These are phyloP conservation scores for Argya squamiceps DNA, from an alignment of 2,797 vertebrate species.

Conservation along the genomic window DNA sequence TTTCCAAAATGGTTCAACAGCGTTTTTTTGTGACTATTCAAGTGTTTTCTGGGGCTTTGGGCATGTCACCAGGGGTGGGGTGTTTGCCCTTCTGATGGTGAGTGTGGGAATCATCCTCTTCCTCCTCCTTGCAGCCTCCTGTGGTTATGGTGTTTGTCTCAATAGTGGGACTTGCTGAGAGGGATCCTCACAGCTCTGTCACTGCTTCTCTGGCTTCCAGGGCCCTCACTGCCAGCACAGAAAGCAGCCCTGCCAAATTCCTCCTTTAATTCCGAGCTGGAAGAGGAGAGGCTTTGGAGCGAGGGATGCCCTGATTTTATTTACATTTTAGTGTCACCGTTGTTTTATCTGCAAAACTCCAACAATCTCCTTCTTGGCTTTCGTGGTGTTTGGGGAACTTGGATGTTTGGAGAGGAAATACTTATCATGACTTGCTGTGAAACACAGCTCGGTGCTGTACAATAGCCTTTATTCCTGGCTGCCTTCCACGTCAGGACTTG, in stretches of 20 bases:
- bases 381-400: not conserved
- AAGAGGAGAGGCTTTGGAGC: not conserved
- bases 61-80: rapidly evolving
- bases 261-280: not conserved
- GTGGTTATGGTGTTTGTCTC: conserved; percentile 81
- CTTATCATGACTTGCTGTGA: not conserved
- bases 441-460: not conserved
- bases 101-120: not conserved
- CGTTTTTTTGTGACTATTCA: rapidly evolving
- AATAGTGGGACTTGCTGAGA: conserved; percentile 82
- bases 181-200: conserved; percentile 80
- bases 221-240: conserved; percentile 89
- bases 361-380: not conserved
- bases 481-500: not conserved
- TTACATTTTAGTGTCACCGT: not conserved
- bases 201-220: conserved; percentile 84
- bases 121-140: conserved; percentile 73
- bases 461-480: conserved; percentile 7
- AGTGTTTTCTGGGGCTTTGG: not conserved
- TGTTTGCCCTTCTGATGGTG: rapidly evolving
- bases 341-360: not conserved
- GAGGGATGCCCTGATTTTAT: not conserved
- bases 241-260: conserved; percentile 65
- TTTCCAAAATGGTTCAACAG: rapidly evolving
- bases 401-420: conserved; percentile 44